Evolutionary conservation across 2,113 vertebrate species (phyloP), one percentile per base, ranked within the genome.

Genomic region (Serilophus lunatus): DNA sequence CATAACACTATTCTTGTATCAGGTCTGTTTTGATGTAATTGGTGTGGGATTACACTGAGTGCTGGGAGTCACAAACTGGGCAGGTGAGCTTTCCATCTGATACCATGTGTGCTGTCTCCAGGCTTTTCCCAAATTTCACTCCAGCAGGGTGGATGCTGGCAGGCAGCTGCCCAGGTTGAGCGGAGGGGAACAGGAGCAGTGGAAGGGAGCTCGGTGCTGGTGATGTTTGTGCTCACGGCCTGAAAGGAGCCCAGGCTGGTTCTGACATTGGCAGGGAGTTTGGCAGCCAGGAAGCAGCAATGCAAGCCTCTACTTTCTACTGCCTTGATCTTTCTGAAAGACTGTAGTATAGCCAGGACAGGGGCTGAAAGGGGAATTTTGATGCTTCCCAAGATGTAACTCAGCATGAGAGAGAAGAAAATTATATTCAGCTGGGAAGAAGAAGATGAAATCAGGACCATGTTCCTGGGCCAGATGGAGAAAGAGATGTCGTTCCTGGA

Each of bases 191-290:
- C 56, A 45, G 12, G 3, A 13, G 22, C 0, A 0, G 23, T 29
- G 29, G 71, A 77, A 86, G 44, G 28, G 36, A 1, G 0, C 40
- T 69, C 0, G 0, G 28, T 54, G 70, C 42, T 9, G 23, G 19
- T 1, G 2, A 11, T 63, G 49, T 50, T 94, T 63, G 66, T 92
- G 63, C 76, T 88, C 44, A 71, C 35, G 60, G 60, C 4, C 45
- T 71, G 69, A 23, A 38, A 44, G 36, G 72, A 76, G n/a, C 42
- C 33, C 59, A 49, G 74, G 31, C 16, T 35, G 33, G 33, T 5
- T 38, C 57, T 88, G 80, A 44, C 19, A 12, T 17, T 53, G 31
- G 5, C 1, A 44, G 13, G 50, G 14, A 7, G 5, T 63, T 29
- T 59, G 69, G 44, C 78, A 93, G 33, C 15, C 56, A 60, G 53